Evolutionary conservation across 2,797 vertebrate genomes (phyloP).

Genomic region (Pangasius larnaudii): DNA sequence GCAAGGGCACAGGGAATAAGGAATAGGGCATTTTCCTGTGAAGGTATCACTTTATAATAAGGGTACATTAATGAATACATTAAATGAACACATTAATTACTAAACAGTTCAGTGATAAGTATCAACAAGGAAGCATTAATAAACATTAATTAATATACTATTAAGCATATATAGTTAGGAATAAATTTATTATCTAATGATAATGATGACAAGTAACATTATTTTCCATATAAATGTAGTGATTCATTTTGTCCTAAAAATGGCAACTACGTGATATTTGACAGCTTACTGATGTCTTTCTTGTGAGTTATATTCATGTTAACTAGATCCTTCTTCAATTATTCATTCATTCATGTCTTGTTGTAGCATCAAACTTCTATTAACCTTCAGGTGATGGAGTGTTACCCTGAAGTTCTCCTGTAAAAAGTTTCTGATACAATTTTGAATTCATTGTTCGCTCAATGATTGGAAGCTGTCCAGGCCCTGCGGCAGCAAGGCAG

Average conservation of each 20-base stretch:
- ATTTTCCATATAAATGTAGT: not conserved
- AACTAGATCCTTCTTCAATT: not conserved
- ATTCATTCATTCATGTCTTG: not conserved
- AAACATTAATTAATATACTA: not conserved
- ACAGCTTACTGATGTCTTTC: not conserved
- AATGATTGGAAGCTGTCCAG: slow-evolving; percentile 22
- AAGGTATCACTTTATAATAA: not conserved
- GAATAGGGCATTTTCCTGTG: too few relatives aligned
- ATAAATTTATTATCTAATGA: not conserved
- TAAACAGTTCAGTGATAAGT: not conserved
- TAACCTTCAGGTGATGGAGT: not conserved
- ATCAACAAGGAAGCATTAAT: not conserved
- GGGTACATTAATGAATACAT: not conserved
- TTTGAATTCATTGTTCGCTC: not conserved
- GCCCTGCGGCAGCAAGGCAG: not conserved
- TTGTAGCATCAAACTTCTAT: not conserved
- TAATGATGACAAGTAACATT: not conserved
- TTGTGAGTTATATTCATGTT: not conserved
- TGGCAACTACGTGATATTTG: not conserved
- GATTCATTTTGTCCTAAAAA: not conserved
- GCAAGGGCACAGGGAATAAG: not conserved
- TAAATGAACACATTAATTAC: not conserved
- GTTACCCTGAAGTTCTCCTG: slow-evolving; percentile 2
- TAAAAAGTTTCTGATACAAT: not conserved
- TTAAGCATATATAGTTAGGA: not conserved